Evolutionary conservation across 2,113 vertebrate genomes (phyloP), one percentile per base, ranked within the genome.

Genomic region (Percopsis transmontana): DNA sequence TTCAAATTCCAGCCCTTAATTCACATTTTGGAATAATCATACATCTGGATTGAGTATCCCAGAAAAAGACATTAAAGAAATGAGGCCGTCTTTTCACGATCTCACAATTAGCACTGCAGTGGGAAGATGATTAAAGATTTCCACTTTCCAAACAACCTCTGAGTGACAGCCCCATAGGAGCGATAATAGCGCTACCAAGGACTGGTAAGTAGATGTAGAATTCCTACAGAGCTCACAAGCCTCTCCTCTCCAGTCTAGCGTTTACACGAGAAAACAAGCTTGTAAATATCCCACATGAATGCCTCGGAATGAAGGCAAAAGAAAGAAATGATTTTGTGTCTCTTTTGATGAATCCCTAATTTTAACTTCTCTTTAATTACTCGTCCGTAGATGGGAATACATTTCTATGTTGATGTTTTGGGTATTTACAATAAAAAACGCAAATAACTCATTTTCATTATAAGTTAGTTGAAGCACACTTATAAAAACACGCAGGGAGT

Each of bases 281-380:
- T 56, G 81, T 82, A 82, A 85, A 86, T 73, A 82, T 85, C 77
- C 88, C 86, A 85, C 88, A 90, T 86, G 76, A 91, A 87, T 81
- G 82, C 74, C 50, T 16, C 27, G 11, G 47, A 73, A 80, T 85
- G 12, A 67, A 69, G 62, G 40, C 51, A 59, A 53, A 16, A 45
- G 20, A 39, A 42, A 45, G 57, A 42, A 70, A 64, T 70, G 15
- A 16, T 33, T 15, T 15, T 23, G 20, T 42, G 18, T 33, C 40
- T 70, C 23, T 48, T 74, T 65, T 66, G 52, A 68, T 77, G 44
- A 54, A 52, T 44, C 68, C 41, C 64, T 47, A 20, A 38, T 24
- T 63, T 62, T 23, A 10, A 62, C 82, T 87, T 85, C 48, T 19
- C 52, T 81, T 81, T 80, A 10, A 81, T 73, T 83, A 61, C 23